A percentile compares a stretch with the other conserved stretches of the same genome.
These are phyloP conservation scores for Micrasema minimum DNA, from an alignment of 1,140 invertebrate species.

Conservation along the genomic window DNA sequence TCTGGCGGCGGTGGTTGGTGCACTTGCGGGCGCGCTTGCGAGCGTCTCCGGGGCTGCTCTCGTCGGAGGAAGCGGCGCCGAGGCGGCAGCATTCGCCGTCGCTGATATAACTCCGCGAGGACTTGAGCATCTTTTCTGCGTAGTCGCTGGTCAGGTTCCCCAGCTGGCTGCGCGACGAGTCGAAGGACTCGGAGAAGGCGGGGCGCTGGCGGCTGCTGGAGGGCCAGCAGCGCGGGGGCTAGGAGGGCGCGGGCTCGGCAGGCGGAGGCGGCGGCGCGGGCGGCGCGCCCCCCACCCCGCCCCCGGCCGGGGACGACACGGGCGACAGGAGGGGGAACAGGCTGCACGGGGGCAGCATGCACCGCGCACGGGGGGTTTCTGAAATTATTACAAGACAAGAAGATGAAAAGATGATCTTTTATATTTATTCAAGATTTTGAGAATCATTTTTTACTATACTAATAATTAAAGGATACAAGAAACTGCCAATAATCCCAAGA, in stretches of 20 bases:
- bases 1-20: conserved; percentile 46
- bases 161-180: conserved; percentile 47
- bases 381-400: conserved; percentile 11
- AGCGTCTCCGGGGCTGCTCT: conserved; percentile 40
- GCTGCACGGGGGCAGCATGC: conserved; percentile 45
- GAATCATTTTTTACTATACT: too few relatives aligned
- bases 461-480: too few relatives aligned
- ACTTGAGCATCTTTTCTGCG: conserved; percentile 51
- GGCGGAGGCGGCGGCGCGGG: conserved; percentile 23
- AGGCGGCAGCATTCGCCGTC: conserved; percentile 46
- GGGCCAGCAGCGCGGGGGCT: conserved; percentile 36
- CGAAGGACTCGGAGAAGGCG: conserved; percentile 47
- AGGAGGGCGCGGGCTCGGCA: conserved; percentile 16
- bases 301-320: conserved; percentile 8
- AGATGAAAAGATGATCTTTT: neutral
- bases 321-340: conserved; percentile 41
- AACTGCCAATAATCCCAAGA: too few relatives aligned
- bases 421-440: too few relatives aligned
- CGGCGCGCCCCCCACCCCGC: conserved; percentile 18
- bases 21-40: conserved; percentile 46
- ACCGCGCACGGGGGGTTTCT: conserved; percentile 24
- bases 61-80: too few relatives aligned
- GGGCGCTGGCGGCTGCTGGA: conserved; percentile 42
- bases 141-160: conserved; percentile 42
- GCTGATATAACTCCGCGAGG: conserved; percentile 48